A percentile compares a stretch with the other conserved stretches of the same genome.
These are phyloP conservation scores for Mercenaria mercenaria DNA, from an alignment of 1,140 invertebrate species.

Conservation along the genomic window DNA sequence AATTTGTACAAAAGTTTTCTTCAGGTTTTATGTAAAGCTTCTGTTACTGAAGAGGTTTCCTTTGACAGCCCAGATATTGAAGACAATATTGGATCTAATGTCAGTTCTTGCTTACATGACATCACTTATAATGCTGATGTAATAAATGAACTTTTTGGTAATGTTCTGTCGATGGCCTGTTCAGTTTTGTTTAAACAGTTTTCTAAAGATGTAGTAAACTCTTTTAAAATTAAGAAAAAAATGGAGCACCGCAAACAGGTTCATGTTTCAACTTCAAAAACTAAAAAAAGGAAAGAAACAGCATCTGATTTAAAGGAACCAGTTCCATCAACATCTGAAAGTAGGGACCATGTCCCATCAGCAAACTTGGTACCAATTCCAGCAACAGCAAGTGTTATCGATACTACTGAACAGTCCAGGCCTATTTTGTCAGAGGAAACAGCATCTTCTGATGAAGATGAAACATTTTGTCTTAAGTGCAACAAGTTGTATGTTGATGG, in stretches of 20 bases:
- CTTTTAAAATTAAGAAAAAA: slow-evolving; percentile 14
- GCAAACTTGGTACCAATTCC: neutral
- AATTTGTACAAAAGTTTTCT: neutral
- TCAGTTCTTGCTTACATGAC: slow-evolving; percentile 24
- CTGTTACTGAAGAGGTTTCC: slow-evolving; percentile 24
- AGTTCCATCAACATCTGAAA: neutral
- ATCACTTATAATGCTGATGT: slow-evolving; percentile 34
- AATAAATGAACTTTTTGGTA: neutral
- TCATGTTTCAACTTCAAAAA: slow-evolving; percentile 33
- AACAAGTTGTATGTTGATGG: slow-evolving; percentile 17
- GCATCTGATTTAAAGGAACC: neutral
- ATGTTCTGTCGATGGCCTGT: neutral
- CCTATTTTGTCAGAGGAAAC: neutral
- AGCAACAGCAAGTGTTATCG: neutral
- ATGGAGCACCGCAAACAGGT: slow-evolving; percentile 49
- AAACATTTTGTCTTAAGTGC: slow-evolving; percentile 26
- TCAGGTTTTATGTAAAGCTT: neutral
- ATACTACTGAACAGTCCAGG: slow-evolving; percentile 26
- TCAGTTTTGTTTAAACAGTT: slow-evolving; percentile 53
- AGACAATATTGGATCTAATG: slow-evolving; percentile 14
- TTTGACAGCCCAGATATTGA: slow-evolving; percentile 39
- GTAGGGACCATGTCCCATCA: neutral
- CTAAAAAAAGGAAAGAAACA: neutral
- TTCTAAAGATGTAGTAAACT: slow-evolving; percentile 35
- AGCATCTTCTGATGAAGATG: slow-evolving; percentile 5